phyloP scores from a whole-genome alignment of 35 echinoderm and acorn worm genomes.

The Anneissia japonica region DNA sequence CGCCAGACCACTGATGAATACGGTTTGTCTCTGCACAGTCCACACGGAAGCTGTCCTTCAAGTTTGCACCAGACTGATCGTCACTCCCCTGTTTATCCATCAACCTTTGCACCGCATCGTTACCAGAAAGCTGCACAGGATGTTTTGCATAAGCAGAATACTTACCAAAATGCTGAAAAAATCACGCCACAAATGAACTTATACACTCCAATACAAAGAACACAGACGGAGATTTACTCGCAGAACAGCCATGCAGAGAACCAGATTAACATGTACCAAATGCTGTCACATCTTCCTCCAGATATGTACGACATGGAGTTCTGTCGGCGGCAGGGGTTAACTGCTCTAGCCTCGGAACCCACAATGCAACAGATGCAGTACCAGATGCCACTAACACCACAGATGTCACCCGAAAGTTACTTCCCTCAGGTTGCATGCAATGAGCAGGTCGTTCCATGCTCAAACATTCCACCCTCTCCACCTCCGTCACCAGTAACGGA shows the following conservation, averaged over 20 bases:
- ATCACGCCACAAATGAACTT: constrained; percentile 27
- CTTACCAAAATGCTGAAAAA: constrained; percentile 22
- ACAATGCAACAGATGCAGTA: constrained; percentile 18
- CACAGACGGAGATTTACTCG: neutral
- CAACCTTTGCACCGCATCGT: constrained; percentile 35
- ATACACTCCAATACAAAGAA: constrained; percentile 1
- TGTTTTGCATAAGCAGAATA: neutral
- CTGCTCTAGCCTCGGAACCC: constrained; percentile 1
- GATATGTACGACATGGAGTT: constrained; percentile 93
- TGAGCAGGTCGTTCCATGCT: neutral
- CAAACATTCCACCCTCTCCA: constrained; percentile 12
- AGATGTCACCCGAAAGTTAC: constrained; percentile 59
- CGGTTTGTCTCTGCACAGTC: constrained; percentile 78
- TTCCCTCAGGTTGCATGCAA: constrained; percentile 22
- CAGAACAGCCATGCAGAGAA: constrained; percentile 23
- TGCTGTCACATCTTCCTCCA: constrained; percentile 80
- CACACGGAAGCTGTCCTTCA: constrained; percentile 81
- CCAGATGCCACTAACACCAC: constrained; percentile 54
- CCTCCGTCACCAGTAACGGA: neutral
- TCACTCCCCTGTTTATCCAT: constrained; percentile 47
- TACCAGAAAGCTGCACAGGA: constrained; percentile 50
- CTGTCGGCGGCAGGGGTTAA: constrained; percentile 35
- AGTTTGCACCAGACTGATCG: constrained; percentile 81
- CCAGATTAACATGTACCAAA: constrained; percentile 87
- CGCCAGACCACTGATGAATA: constrained; percentile 78